Evolutionary conservation across 2,888 invertebrate genomes (phyloP).

Genomic region (Nipponacmea schrenckii): DNA sequence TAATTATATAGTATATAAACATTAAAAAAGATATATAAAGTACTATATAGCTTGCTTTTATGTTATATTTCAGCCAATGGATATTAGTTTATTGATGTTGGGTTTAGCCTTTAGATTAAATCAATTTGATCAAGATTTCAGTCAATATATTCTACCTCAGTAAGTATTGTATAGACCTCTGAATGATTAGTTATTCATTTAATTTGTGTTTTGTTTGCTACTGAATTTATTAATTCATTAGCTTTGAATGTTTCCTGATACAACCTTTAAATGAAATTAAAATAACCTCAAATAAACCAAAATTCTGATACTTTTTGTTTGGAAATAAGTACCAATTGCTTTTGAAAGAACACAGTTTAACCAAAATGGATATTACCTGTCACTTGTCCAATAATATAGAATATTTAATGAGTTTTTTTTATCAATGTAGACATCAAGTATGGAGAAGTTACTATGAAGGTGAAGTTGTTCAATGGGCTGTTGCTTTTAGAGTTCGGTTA

Average conservation of each 20-base stretch:
- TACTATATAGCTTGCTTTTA: too few species aligned
- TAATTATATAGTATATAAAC: too few species aligned
- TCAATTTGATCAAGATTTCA: conserved; percentile 56
- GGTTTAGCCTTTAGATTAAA: conserved; percentile 56
- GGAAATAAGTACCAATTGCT: background rate
- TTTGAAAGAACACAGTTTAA: background rate
- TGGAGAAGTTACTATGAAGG: conserved; percentile 46
- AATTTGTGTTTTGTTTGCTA: background rate
- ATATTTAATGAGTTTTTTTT: too few species aligned
- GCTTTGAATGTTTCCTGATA: background rate
- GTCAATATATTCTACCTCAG: conserved; percentile 45
- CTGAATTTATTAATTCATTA: conserved; percentile 5
- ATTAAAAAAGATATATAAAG: too few species aligned
- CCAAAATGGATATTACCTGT: too few species aligned
- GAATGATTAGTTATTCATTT: too few species aligned
- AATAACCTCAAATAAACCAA: background rate
- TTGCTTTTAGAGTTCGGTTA: conserved; percentile 40
- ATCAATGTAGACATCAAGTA: conserved; percentile 40
- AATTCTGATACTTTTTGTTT: too few species aligned
- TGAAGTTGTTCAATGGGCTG: conserved; percentile 43
- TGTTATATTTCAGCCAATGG: conserved; percentile 10
- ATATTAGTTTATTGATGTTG: conserved; percentile 52
- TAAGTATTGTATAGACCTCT: conserved; percentile 31
- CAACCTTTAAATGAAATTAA: background rate
- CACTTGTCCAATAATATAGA: too few species aligned